These are phyloP conservation scores for Hippoglossus hippoglossus DNA, from an alignment of 2,797 vertebrate genomes.

Conservation along the genomic window DNA sequence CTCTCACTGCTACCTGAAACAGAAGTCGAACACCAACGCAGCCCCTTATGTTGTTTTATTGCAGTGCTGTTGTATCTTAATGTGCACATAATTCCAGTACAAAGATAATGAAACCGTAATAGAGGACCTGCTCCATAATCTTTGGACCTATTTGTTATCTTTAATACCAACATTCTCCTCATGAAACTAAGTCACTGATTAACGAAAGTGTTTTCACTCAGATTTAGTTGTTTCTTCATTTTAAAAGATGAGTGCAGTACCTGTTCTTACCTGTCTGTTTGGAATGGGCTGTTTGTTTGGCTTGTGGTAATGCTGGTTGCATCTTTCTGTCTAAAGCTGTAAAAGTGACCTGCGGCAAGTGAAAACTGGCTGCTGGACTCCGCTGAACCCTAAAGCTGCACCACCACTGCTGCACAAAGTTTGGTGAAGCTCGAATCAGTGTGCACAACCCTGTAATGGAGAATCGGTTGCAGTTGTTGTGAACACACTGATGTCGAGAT, in stretches of 20 bases:
- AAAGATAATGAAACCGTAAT: background rate
- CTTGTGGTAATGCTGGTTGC: no score
- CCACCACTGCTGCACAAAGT: no score
- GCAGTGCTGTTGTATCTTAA: background rate
- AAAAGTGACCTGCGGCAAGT: no score
- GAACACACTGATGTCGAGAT: no score
- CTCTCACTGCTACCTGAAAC: background rate
- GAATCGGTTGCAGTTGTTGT: no score
- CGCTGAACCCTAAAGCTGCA: no score
- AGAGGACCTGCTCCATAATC: background rate
- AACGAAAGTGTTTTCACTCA: background rate
- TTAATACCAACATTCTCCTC: background rate
- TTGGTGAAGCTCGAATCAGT: no score
- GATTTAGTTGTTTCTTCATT: background rate
- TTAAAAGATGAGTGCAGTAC: background rate
- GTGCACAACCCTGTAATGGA: no score
- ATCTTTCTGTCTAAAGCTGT: no score
- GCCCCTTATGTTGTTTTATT: background rate
- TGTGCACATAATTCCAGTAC: background rate
- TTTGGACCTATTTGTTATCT: background rate
- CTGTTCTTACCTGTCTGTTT: no score
- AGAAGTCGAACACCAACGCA: background rate
- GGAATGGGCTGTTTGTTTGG: no score
- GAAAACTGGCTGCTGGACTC: no score
- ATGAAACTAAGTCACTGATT: background rate